Conservation (phyloP, 2,113 vertebrate genomes). For the Heteronetta atricapilla region DNA sequence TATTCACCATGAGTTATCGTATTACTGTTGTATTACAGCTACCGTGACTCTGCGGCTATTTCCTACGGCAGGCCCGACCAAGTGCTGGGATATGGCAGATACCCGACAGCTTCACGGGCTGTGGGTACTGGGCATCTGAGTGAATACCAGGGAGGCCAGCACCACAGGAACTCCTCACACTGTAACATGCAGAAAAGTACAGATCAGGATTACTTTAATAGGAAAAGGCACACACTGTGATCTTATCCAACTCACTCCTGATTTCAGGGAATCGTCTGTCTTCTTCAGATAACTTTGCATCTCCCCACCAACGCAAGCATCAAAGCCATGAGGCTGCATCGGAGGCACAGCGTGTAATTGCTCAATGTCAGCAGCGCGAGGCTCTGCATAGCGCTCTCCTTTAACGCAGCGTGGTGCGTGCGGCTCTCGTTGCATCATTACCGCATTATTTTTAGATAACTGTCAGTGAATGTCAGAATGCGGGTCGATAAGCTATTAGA, state of each 20-base stretch:
- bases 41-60: background rate
- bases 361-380: background rate
- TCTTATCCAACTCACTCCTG: background rate
- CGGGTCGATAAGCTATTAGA: constrained; percentile 51
- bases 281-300: background rate
- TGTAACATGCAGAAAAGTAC: accelerated
- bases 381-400: background rate
- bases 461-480: background rate
- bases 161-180: background rate
- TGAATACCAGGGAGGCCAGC: background rate
- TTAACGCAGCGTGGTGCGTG: background rate
- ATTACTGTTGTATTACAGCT: background rate
- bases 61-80: background rate
- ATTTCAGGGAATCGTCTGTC: background rate
- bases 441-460: constrained; percentile 49
- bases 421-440: background rate
- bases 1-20: background rate
- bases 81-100: background rate
- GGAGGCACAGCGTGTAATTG: background rate
- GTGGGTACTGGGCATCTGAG: background rate
- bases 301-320: background rate
- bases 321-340: background rate
- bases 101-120: background rate
- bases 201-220: background rate
- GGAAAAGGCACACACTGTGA: background rate